phyloP scores from a whole-genome alignment of 2,797 vertebrate genomes.

The Luscinia luscinia region DNA sequence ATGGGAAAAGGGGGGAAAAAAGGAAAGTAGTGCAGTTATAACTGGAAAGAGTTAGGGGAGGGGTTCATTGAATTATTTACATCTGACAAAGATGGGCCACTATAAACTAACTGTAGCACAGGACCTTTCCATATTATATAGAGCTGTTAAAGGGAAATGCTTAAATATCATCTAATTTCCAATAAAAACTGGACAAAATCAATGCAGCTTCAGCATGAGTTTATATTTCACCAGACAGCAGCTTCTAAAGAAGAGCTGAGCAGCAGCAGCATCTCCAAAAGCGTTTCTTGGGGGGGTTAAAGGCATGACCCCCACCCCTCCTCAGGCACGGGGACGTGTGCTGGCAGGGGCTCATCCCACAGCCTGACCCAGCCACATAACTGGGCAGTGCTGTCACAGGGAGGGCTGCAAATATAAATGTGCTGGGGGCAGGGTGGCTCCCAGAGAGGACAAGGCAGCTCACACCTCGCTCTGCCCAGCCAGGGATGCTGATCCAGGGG shows the following conservation, averaged over 20 bases:
- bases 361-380: not conserved
- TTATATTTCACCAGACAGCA: not conserved
- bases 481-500: not conserved
- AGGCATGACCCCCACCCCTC: not conserved
- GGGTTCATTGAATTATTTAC: not conserved
- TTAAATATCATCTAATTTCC: constrained; percentile 28
- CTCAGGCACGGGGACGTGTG: not conserved
- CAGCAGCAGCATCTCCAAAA: not conserved
- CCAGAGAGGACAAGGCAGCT: not conserved
- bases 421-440: not conserved
- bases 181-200: not conserved
- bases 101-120: not conserved
- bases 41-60: not conserved
- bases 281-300: not conserved
- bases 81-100: not conserved
- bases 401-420: not conserved
- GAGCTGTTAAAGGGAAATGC: constrained; percentile 20
- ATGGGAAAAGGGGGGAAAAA: accelerated
- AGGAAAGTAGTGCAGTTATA: not conserved
- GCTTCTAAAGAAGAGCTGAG: not conserved
- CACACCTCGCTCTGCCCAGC: accelerated
- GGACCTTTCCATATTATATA: not conserved
- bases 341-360: not conserved
- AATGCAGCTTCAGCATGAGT: not conserved
- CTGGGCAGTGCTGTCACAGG: not conserved